phyloP scores from a whole-genome alignment of 1,140 invertebrate species.

The Brachionus calyciflorus region DNA sequence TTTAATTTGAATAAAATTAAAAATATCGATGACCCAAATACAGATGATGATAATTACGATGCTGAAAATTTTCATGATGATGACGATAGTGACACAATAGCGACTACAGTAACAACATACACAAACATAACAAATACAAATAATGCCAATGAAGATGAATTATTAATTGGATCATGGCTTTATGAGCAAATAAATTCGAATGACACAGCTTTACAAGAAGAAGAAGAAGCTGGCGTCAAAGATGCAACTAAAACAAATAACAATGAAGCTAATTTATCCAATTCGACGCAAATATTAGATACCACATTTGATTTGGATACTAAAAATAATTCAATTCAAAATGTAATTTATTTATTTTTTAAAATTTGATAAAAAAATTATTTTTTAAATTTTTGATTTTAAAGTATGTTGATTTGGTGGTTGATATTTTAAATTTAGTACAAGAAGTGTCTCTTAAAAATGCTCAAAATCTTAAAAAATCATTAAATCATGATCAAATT shows the following conservation, averaged over 20 bases:
- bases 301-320: slow-evolving; percentile 39
- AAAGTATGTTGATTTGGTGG: neutral
- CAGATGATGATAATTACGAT: slow-evolving; percentile 13
- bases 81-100: neutral
- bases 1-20: slow-evolving; percentile 28
- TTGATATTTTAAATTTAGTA: neutral
- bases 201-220: neutral
- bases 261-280: slow-evolving; percentile 24
- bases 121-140: neutral
- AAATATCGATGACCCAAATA: slow-evolving; percentile 43
- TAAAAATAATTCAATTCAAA: neutral
- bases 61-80: neutral
- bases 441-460: neutral
- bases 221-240: neutral
- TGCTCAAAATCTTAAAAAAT: neutral
- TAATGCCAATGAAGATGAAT: neutral
- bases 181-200: slow-evolving; percentile 23
- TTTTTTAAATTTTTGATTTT: neutral
- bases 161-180: slow-evolving; percentile 36
- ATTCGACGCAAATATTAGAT: slow-evolving; percentile 30
- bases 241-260: neutral
- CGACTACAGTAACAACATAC: slow-evolving; percentile 10
- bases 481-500: neutral
- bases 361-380: neutral
- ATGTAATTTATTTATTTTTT: neutral